Evolutionary conservation across 35 echinoderm and acorn worm genomes (phyloP).

Genomic region (Eucidaris tribuloides): DNA sequence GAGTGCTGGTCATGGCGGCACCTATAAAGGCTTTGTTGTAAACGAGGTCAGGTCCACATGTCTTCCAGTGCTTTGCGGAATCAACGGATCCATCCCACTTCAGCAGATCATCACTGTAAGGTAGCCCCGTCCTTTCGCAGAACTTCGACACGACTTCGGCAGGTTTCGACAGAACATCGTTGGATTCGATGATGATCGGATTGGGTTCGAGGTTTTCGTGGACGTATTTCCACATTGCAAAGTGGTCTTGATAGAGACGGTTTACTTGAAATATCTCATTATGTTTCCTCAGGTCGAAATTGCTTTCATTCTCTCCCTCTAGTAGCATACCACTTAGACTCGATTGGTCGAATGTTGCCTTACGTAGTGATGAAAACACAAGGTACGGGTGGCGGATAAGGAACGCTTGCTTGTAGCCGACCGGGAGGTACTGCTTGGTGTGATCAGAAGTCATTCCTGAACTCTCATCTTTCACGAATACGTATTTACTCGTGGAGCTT

Average conservation of each 20-base stretch:
- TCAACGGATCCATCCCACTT: slow-evolving; percentile 28
- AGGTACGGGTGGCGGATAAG: slow-evolving; percentile 40
- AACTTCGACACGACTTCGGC: slow-evolving; percentile 19
- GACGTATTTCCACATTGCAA: too few species aligned
- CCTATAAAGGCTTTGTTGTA: background rate
- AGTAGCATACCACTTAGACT: background rate
- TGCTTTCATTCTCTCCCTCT: background rate
- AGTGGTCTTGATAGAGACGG: background rate
- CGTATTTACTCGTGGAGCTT: slow-evolving; percentile 3
- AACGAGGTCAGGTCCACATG: background rate
- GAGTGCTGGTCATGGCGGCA: background rate
- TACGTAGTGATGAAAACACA: slow-evolving; percentile 34
- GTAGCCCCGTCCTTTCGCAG: slow-evolving; percentile 22
- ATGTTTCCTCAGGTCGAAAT: background rate
- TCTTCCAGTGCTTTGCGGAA: background rate
- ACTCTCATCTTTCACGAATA: background rate
- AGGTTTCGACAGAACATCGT: slow-evolving; percentile 51
- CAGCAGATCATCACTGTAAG: slow-evolving; percentile 24
- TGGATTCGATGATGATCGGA: slow-evolving; percentile 63
- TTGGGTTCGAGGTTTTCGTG: too few species aligned
- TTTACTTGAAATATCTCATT: slow-evolving; percentile 1
- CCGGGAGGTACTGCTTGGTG: background rate
- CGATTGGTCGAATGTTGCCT: background rate
- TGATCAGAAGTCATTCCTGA: background rate
- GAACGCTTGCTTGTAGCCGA: slow-evolving; percentile 48